Evolutionary conservation across 2,113 vertebrate genomes (phyloP), one percentile per base, ranked within the genome.

Genomic region (Triplophysa dalaica): DNA sequence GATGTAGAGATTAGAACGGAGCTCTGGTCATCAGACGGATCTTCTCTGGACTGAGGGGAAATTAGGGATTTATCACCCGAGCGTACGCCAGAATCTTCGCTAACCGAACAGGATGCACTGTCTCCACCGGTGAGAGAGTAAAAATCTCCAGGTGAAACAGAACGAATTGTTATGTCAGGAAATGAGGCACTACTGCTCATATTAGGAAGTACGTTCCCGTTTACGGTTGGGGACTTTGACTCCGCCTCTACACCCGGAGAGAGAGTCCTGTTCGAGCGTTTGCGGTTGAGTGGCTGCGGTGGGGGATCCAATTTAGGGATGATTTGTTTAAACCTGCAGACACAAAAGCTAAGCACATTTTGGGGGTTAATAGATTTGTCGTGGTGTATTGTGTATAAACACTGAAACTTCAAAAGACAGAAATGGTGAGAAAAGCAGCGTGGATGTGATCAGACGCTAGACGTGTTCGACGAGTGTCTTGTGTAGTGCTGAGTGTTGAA

Each of bases 291-390:
- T 64, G 91, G 87, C 4, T 93, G 92, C 0, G 93, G 94, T 0
- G 94, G 94, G 0, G 93, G 94, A 77, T 94, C 93, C 8, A 97
- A 89, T 80, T 93, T 94, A 65, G 94, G 95, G 61, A 95, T 93
- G 77, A 88, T 88, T 21, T 91, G 90, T 69, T 91, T 88, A 66
- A 69, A 86, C 87, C 94, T 94, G 91, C 75, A 4, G 8, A 12
- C 3, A 79, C 22, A 84, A 38, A 85, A 76, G 24, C 74, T 29
- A 58, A 14, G 3, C 0, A 29, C 2, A 0, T 19, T 33, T 74
- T 65, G 22, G 14, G 4, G 3, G 22, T 48, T 6, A 9, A 0
- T 22, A 1, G 7, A 12, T 10, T 73, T 60, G 19, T 38, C 4
- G 82, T n/a, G 17, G 50, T 62, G 19, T 12, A 21, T 54, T 29